Evolutionary conservation across 92 coral and sea anemone species (phyloP).

Genomic region (Porites cylindrica): DNA sequence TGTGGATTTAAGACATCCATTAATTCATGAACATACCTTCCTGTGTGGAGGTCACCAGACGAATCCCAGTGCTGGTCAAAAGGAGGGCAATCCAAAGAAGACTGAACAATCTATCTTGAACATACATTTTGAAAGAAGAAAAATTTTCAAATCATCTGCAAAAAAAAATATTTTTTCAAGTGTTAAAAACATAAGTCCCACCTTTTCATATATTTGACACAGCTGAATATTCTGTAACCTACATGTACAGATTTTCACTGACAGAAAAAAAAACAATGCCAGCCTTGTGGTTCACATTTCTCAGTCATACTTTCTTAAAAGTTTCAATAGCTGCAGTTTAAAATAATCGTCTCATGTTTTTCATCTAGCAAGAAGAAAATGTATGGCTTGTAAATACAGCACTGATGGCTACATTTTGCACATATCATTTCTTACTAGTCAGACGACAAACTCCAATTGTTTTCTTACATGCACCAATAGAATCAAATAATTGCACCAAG

Average conservation of each 20-base stretch:
- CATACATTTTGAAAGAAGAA: neutral
- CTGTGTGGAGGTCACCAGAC: neutral
- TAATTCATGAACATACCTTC: constrained; percentile 9
- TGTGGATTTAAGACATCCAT: neutral
- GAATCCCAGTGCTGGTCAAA: constrained; percentile 11
- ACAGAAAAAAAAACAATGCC: no score
- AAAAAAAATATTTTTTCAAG: neutral
- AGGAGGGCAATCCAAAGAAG: neutral
- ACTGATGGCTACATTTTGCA: neutral
- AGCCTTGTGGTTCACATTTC: neutral
- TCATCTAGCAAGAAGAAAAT: neutral
- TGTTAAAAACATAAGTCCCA: neutral
- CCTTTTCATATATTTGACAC: neutral
- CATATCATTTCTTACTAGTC: neutral
- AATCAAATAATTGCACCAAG: neutral
- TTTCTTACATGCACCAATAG: neutral
- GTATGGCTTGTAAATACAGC: neutral
- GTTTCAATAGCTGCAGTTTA: no score
- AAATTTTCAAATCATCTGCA: neutral
- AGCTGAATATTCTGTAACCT: neutral
- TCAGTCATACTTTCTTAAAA: neutral
- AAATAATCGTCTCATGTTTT: neutral
- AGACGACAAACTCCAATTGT: constrained; percentile 25
- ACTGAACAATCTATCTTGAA: neutral
- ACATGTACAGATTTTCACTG: no score